A percentile compares a stretch with the other conserved stretches of the same genome.
Conservation (phyloP, 2,888 invertebrate genomes). For the Corbicula japonica region DNA sequence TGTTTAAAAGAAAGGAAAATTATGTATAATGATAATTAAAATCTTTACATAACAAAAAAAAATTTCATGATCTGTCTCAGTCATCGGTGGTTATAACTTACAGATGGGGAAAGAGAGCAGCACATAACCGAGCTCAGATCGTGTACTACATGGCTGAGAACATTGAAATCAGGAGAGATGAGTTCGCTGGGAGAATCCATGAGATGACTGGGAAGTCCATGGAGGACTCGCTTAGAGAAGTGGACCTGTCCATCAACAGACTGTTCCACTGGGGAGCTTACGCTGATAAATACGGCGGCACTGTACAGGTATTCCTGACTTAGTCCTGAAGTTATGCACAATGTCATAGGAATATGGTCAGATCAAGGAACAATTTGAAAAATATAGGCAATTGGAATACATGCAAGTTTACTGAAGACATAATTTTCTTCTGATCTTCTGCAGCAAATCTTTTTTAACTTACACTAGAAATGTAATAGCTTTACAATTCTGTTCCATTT, state of each 20-base stretch:
- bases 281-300: conserved; percentile 86
- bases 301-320: conserved; percentile 84
- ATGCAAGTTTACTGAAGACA: too few relatives aligned
- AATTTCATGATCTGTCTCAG: not conserved
- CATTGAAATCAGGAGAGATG: conserved; percentile 83
- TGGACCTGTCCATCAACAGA: conserved; percentile 84
- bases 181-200: conserved; percentile 81
- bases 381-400: too few relatives aligned
- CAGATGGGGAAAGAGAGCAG: conserved; percentile 86
- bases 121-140: conserved; percentile 87
- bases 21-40: too few relatives aligned
- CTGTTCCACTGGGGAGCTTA: conserved; percentile 87
- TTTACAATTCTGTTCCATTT: too few relatives aligned
- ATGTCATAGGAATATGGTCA: too few relatives aligned
- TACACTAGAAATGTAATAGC: too few relatives aligned
- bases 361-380: too few relatives aligned
- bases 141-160: conserved; percentile 87
- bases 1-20: too few relatives aligned
- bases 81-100: not conserved
- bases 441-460: too few relatives aligned
- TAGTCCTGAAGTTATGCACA: too few relatives aligned
- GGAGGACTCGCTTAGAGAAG: conserved; percentile 79
- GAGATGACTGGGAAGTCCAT: conserved; percentile 80
- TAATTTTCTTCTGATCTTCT: too few relatives aligned
- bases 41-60: too few relatives aligned